phyloP scores from a whole-genome alignment of 1,140 invertebrate species.

The Aphelenchoides fujianensis region DNA sequence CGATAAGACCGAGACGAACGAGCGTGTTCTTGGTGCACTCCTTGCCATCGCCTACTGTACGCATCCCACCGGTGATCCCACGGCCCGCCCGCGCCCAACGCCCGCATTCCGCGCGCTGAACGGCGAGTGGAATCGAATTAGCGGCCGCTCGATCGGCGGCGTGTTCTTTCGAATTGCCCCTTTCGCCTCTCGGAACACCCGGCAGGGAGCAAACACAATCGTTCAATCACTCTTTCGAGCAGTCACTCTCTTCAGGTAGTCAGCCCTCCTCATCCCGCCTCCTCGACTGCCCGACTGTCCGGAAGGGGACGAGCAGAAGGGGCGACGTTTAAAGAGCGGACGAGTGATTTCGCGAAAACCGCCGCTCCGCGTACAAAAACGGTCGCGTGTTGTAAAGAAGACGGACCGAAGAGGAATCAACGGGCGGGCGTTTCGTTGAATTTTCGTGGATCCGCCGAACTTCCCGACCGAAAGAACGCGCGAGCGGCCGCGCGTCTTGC shows the following conservation, averaged over 20 bases:
- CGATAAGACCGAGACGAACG: no score
- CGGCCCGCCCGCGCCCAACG: no score
- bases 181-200: background rate
- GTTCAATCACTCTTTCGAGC: background rate
- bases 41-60: no score
- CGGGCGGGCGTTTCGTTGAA: slow-evolving; percentile 2
- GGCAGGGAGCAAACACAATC: background rate
- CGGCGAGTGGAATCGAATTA: no score
- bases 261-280: background rate
- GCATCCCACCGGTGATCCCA: no score
- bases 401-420: background rate
- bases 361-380: background rate
- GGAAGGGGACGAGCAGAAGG: background rate
- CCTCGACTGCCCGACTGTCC: background rate
- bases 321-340: background rate
- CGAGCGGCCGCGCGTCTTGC: background rate
- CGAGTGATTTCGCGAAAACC: background rate
- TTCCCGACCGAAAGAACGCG: background rate
- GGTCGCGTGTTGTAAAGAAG: slow-evolving; percentile 11
- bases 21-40: no score
- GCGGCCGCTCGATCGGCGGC: no score
- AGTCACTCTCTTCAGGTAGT: no score
- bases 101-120: no score
- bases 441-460: background rate
- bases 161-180: no score